Percentiles rank a stretch among this genome's conserved stretches.
Conservation (phyloP, 1,140 invertebrate genomes). For the Aphis craccivora region DNA sequence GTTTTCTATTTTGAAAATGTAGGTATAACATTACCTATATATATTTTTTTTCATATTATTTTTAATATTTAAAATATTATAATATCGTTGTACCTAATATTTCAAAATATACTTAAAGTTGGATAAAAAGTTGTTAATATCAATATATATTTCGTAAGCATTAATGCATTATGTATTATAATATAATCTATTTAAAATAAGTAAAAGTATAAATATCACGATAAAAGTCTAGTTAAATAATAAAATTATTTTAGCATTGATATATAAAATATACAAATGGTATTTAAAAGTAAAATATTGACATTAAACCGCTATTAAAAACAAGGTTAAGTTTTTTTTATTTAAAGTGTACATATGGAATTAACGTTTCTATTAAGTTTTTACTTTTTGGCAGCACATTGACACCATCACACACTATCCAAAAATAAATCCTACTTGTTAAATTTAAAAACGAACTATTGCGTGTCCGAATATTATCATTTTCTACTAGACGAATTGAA, state of each 20-base stretch:
- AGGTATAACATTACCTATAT: no score
- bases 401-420: background rate
- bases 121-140: no score
- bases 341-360: background rate
- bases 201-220: no score
- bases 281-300: background rate
- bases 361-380: background rate
- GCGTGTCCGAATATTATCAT: background rate
- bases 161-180: no score
- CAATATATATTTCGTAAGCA: no score
- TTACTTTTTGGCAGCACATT: background rate
- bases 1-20: no score
- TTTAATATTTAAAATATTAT: no score
- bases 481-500: background rate
- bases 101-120: no score
- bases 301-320: background rate
- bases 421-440: background rate
- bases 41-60: no score
- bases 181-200: no score
- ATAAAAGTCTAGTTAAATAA: no score
- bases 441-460: background rate
- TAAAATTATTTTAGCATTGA: background rate
- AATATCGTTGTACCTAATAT: no score
- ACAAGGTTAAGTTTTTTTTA: background rate
- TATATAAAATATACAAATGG: background rate